Conservation (phyloP, 2,113 vertebrate species). For the Prunella fulvescens region DNA sequence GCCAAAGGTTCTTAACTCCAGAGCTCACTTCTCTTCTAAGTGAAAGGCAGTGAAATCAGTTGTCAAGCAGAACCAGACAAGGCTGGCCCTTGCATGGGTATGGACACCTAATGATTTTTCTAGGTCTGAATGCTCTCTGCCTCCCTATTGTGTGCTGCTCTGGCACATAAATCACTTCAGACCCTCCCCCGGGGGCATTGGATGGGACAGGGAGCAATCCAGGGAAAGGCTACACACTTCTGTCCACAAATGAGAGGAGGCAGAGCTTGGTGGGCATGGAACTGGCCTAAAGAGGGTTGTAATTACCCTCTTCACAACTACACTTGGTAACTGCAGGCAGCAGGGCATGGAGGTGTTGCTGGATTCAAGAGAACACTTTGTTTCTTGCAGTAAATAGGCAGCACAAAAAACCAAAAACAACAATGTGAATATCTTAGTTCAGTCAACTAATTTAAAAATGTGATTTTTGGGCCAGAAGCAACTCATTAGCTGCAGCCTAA, state of each 20-base stretch:
- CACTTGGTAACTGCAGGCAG: neutral
- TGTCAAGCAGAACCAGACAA: neutral
- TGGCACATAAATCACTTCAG: neutral
- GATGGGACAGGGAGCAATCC: neutral
- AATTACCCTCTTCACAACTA: neutral
- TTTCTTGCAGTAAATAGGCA: neutral
- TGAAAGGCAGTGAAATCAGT: neutral
- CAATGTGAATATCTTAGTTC: neutral
- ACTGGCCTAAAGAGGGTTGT: neutral
- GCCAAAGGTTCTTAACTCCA: neutral
- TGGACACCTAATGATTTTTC: neutral
- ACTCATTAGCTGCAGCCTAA: neutral
- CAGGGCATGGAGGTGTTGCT: neutral
- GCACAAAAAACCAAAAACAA: neutral
- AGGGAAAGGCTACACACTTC: neutral
- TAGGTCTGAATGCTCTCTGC: neutral
- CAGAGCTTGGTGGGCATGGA: neutral
- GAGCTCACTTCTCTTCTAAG: neutral
- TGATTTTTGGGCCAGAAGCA: neutral
- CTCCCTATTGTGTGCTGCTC: neutral
- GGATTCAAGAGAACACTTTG: neutral
- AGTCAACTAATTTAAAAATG: neutral
- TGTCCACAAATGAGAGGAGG: neutral
- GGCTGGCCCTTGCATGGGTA: neutral
- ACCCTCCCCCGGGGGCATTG: neutral